phyloP scores from a whole-genome alignment of 2,888 invertebrate genomes.

The Tolmerus cingulatus region DNA sequence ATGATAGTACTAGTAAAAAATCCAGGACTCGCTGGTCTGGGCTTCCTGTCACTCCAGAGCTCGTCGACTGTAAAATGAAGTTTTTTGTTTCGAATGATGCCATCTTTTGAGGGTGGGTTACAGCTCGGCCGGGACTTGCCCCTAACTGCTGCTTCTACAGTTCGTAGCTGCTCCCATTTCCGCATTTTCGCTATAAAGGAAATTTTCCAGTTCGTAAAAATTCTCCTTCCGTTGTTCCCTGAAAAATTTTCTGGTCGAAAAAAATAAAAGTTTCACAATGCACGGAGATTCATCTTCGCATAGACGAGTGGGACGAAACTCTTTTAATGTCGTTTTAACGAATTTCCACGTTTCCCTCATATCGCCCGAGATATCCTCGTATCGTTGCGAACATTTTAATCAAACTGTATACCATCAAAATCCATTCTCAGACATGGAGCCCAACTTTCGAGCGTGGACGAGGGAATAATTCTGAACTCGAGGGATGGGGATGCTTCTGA shows the following conservation, averaged over 20 bases:
- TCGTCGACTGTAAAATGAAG: not conserved
- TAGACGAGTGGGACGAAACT: not conserved
- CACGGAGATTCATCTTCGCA: not conserved
- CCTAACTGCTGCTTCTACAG: not conserved
- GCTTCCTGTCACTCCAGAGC: not conserved
- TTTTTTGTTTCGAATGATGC: constrained; percentile 3
- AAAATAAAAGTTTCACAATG: not conserved
- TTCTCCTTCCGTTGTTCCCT: not conserved
- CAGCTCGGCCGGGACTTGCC: not conserved
- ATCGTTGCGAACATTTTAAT: not conserved
- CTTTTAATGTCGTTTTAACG: not conserved
- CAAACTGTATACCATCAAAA: not conserved
- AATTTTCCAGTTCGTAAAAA: constrained; percentile 19
- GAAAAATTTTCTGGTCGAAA: not conserved
- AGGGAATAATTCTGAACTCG: not conserved
- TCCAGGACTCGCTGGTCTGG: not conserved
- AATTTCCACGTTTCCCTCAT: not conserved
- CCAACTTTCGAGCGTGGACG: not conserved
- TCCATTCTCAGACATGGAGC: not conserved
- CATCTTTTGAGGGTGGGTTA: not conserved
- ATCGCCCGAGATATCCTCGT: not conserved
- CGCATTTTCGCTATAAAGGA: not conserved
- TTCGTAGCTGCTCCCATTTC: not conserved
- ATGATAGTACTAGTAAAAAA: not conserved
- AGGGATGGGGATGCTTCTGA: not conserved